These are phyloP conservation scores for Euproctis similis DNA, from an alignment of 2,888 invertebrate species.

Conservation along the genomic window DNA sequence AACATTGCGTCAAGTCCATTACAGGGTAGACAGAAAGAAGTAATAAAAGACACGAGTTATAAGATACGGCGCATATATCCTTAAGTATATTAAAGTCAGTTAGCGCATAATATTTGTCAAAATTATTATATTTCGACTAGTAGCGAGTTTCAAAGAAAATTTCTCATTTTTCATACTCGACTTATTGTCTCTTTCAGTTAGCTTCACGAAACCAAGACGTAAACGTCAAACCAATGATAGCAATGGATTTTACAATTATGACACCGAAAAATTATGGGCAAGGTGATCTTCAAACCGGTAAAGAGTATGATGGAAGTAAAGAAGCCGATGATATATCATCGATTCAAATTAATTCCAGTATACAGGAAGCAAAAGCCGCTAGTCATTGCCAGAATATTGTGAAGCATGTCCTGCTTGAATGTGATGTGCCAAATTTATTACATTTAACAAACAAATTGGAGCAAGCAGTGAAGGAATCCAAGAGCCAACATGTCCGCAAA, in stretches of 20 bases:
- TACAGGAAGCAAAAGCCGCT: constrained; percentile 56
- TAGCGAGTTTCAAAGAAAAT: no score
- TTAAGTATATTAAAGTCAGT: no score
- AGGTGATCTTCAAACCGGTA: constrained; percentile 16
- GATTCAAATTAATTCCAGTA: constrained; percentile 36
- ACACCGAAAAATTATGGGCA: constrained; percentile 49
- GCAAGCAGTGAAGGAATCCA: constrained; percentile 73
- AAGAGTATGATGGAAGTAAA: constrained; percentile 9
- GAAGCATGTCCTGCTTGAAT: constrained; percentile 60
- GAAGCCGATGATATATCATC: constrained; percentile 16
- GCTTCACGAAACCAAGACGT: constrained; percentile 42
- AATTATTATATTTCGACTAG: no score
- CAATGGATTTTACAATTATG: constrained; percentile 56
- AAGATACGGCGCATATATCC: no score
- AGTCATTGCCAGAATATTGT: constrained; percentile 61
- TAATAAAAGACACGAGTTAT: no score
- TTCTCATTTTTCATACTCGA: no score
- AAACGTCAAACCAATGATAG: constrained; percentile 51
- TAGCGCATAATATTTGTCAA: no score
- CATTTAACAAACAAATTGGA: constrained; percentile 72
- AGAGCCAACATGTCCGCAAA: constrained; percentile 73
- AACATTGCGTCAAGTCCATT: no score
- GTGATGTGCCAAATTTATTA: constrained; percentile 73
- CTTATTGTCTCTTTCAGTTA: constrained; percentile 50
- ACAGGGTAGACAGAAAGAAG: no score